phyloP scores from a whole-genome alignment of 2,888 invertebrate species.

The Eupithecia abbreviata region DNA sequence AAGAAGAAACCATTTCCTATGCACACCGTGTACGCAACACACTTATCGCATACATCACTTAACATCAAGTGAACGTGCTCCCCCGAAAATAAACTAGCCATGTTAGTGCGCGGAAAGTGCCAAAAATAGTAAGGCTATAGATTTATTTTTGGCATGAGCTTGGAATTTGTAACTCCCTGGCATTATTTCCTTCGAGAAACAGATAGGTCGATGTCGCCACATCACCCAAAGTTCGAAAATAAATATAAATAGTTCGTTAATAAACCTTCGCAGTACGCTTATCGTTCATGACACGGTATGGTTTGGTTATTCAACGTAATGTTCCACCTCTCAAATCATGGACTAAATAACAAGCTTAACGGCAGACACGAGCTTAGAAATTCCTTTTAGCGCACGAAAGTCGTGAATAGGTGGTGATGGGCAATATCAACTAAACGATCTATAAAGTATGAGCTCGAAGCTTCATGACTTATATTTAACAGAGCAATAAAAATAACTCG shows the following conservation, averaged over 20 bases:
- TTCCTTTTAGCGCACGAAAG: constrained; percentile 10
- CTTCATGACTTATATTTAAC: constrained; percentile 47
- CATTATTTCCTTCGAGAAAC: neutral
- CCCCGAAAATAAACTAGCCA: constrained; percentile 50
- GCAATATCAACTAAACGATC: constrained; percentile 58
- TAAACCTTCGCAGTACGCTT: neutral
- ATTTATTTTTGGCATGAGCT: constrained; percentile 18
- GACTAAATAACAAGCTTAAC: neutral
- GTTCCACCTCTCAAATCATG: neutral
- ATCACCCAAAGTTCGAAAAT: neutral
- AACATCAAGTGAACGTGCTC: constrained; percentile 51
- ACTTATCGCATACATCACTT: constrained; percentile 52
- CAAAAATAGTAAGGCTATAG: constrained; percentile 18
- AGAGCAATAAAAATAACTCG: constrained; percentile 53
- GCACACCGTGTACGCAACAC: constrained; percentile 42
- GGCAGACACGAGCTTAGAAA: neutral
- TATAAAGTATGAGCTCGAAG: constrained; percentile 48
- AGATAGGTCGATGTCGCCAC: neutral
- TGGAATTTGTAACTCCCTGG: constrained; percentile 8
- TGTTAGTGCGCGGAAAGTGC: constrained; percentile 11
- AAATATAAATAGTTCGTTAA: neutral
- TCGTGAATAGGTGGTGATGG: constrained; percentile 40
- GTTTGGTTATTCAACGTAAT: neutral
- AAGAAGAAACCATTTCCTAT: constrained; percentile 45
- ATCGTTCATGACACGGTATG: neutral